A percentile compares a stretch with the other conserved stretches of the same genome.
These are phyloP conservation scores for Metellina segmentata DNA, from an alignment of 2,888 invertebrate genomes.

Conservation along the genomic window DNA sequence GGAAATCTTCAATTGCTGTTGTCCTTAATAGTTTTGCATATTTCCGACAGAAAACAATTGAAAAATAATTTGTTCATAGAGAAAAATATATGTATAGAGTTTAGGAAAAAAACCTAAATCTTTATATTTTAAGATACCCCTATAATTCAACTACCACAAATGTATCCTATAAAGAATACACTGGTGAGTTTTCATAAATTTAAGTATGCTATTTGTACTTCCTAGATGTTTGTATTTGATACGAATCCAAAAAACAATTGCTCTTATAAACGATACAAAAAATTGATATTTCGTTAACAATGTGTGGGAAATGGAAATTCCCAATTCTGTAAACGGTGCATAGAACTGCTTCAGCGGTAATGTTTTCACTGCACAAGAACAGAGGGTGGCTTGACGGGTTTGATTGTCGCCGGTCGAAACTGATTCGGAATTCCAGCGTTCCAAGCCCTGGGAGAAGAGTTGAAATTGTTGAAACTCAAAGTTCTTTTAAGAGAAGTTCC, in stretches of 20 bases:
- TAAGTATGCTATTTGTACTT: background rate
- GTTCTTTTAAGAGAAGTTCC: constrained; percentile 17
- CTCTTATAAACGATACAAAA: background rate
- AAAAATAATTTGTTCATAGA: too few relatives aligned
- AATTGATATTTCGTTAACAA: too few relatives aligned
- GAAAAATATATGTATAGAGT: too few relatives aligned
- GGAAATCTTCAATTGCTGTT: too few relatives aligned
- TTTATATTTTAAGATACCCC: too few relatives aligned
- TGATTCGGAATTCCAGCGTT: constrained; percentile 10
- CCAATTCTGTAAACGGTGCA: background rate
- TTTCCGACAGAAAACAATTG: too few relatives aligned
- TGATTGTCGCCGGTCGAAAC: constrained; percentile 34
- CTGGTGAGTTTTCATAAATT: background rate
- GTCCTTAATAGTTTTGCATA: too few relatives aligned
- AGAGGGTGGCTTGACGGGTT: constrained; percentile 64
- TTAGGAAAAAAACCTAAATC: too few relatives aligned
- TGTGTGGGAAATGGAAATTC: too few relatives aligned
- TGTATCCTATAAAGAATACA: too few relatives aligned
- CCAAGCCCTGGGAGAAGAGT: constrained; percentile 66
- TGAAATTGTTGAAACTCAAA: constrained; percentile 66
- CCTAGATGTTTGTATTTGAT: background rate
- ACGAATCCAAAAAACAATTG: background rate
- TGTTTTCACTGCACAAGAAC: constrained; percentile 50
- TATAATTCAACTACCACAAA: too few relatives aligned
- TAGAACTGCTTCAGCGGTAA: background rate